Percentiles rank a stretch among this genome's conserved stretches.
Evolutionary conservation across 2,797 vertebrate genomes (phyloP).

Genomic region (Enteromius afrohamiltoni): DNA sequence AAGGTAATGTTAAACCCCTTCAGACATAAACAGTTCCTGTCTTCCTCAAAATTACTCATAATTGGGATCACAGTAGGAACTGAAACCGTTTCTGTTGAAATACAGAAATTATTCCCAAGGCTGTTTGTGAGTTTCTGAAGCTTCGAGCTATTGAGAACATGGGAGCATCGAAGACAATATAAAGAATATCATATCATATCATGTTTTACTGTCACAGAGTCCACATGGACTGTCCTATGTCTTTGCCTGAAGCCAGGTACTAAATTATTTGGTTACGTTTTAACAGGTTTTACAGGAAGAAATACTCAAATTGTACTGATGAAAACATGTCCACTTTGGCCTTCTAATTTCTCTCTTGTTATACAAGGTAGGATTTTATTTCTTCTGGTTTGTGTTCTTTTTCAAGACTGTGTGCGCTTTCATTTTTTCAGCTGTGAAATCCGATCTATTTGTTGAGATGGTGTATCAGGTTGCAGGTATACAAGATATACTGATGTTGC

Average conservation of each 20-base stretch:
- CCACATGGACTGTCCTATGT: not conserved
- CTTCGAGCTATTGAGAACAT: not conserved
- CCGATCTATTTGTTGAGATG: not conserved
- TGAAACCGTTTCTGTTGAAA: not conserved
- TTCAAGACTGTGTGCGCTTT: not conserved
- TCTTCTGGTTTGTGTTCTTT: not conserved
- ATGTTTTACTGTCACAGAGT: not conserved
- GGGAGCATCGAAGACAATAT: not conserved
- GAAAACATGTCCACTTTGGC: not conserved
- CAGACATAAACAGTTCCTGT: not conserved
- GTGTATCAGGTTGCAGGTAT: not conserved
- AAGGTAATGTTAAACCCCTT: not conserved
- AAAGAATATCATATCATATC: not conserved
- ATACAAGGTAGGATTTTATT: not conserved
- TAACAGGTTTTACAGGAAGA: constrained; percentile 9
- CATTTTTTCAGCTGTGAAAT: not conserved
- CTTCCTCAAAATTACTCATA: not conserved
- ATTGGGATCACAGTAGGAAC: not conserved
- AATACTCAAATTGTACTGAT: not conserved
- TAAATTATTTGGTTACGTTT: not conserved
- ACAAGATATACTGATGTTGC: not conserved
- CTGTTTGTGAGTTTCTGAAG: not conserved
- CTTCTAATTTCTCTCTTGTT: not conserved
- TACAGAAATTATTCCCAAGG: not conserved
- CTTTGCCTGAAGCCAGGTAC: not conserved